Percentiles rank a stretch among this genome's conserved stretches.
phyloP scores from a whole-genome alignment of 2,113 vertebrate species.

The Desmodus rotundus region DNA sequence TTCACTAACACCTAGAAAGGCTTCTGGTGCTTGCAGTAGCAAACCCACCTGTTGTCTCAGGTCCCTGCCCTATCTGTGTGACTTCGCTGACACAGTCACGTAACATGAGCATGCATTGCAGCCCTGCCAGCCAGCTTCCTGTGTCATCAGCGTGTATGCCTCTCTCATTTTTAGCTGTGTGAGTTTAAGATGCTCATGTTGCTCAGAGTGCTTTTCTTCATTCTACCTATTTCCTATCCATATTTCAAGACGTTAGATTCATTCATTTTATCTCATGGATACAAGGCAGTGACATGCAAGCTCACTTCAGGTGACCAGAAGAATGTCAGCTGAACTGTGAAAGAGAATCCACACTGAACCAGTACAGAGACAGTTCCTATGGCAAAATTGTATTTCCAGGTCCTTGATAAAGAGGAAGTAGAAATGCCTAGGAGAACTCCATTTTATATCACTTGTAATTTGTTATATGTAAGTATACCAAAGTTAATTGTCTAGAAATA shows the following conservation, averaged over 20 bases:
- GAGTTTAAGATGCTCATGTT: background rate
- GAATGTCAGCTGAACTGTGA: background rate
- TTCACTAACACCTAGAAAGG: background rate
- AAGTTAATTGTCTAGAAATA: conserved; percentile 15
- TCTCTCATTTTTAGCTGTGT: background rate
- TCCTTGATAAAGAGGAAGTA: background rate
- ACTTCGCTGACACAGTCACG: background rate
- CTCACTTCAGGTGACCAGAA: background rate
- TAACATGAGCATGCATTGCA: background rate
- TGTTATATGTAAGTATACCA: background rate
- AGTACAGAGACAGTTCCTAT: background rate
- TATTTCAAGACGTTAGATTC: background rate
- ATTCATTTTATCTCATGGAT: background rate
- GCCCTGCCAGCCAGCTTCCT: background rate
- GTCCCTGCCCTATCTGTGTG: background rate
- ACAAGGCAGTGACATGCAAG: background rate
- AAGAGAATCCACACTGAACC: background rate
- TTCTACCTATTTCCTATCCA: background rate
- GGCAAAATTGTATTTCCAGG: background rate
- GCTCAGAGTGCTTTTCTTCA: background rate
- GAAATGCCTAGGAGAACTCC: background rate
- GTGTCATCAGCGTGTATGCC: background rate
- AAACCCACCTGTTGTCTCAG: background rate
- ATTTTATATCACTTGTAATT: background rate
- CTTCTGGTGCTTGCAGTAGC: background rate